These are phyloP conservation scores for Osmerus mordax DNA, from an alignment of 2,113 vertebrate genomes.

Conservation along the genomic window DNA sequence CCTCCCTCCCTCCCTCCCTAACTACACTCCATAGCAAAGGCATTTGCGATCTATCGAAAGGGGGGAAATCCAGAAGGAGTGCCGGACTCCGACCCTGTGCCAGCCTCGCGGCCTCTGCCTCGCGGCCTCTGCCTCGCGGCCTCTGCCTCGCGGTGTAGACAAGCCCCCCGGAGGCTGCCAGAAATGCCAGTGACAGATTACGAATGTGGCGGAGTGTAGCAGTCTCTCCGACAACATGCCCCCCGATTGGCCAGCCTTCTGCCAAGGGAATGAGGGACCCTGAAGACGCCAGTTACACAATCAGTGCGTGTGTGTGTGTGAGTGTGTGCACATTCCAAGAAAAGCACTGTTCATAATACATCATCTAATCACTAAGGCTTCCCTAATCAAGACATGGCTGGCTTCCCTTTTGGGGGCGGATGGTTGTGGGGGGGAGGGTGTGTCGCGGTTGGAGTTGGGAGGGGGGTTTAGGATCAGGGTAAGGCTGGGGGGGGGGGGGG, in stretches of 20 bases:
- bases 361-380: conserved; percentile 27
- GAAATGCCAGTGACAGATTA: conserved; percentile 31
- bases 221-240: neutral
- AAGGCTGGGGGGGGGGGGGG: neutral
- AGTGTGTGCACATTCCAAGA: conserved; percentile 28
- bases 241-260: conserved; percentile 5
- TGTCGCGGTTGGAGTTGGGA: neutral
- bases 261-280: conserved; percentile 15
- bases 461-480: no score
- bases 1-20: neutral
- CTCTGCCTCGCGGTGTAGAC: conserved; percentile 30
- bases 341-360: conserved; percentile 26
- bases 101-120: conserved; percentile 15
- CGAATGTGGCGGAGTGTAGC: neutral
- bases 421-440: neutral
- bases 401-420: neutral
- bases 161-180: conserved; percentile 39
- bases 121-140: no score
- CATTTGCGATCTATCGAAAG: conserved; percentile 39
- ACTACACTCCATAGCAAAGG: conserved; percentile 34
- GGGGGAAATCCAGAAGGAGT: conserved; percentile 46
- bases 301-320: neutral
- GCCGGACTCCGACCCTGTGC: conserved; percentile 41
- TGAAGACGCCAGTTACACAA: conserved; percentile 5
- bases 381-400: conserved; percentile 37